Evolutionary conservation across 2,888 invertebrate genomes (phyloP).

Genomic region (Drosophila melanosoma): DNA sequence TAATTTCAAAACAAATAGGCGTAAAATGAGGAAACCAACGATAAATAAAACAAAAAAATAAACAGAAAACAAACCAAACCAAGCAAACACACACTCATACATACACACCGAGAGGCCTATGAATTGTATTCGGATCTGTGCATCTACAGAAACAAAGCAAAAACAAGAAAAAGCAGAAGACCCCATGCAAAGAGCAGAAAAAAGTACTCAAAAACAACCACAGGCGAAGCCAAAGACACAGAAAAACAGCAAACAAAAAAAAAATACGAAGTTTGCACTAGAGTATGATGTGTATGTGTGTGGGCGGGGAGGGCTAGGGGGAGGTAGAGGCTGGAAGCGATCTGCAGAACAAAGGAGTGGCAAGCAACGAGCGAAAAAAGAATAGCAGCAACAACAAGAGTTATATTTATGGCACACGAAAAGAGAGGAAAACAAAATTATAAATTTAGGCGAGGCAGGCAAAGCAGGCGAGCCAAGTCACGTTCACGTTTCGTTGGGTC

Average conservation of each 20-base stretch:
- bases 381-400: slow-evolving; percentile 26
- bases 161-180: slow-evolving; percentile 34
- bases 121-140: slow-evolving; percentile 48
- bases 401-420: slow-evolving; percentile 53
- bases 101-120: slow-evolving; percentile 34
- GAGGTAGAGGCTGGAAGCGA: slow-evolving; percentile 42
- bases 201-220: slow-evolving; percentile 22
- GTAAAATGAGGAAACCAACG: slow-evolving; percentile 73
- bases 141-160: slow-evolving; percentile 50
- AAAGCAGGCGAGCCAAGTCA: slow-evolving; percentile 65
- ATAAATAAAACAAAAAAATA: slow-evolving; percentile 72
- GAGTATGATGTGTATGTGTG: background rate
- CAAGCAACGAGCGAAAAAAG: slow-evolving; percentile 38
- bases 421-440: slow-evolving; percentile 15
- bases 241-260: slow-evolving; percentile 10
- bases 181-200: slow-evolving; percentile 54
- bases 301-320: background rate
- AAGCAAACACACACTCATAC: slow-evolving; percentile 27
- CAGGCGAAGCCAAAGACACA: slow-evolving; percentile 47
- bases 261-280: slow-evolving; percentile 46
- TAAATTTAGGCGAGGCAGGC: slow-evolving; percentile 43
- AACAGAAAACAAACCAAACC: slow-evolving; percentile 8
- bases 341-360: slow-evolving; percentile 58
- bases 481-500: slow-evolving; percentile 70
- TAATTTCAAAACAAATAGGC: slow-evolving; percentile 78